These are phyloP conservation scores for Sula dactylatra DNA, from an alignment of 2,113 vertebrate species.

Conservation along the genomic window DNA sequence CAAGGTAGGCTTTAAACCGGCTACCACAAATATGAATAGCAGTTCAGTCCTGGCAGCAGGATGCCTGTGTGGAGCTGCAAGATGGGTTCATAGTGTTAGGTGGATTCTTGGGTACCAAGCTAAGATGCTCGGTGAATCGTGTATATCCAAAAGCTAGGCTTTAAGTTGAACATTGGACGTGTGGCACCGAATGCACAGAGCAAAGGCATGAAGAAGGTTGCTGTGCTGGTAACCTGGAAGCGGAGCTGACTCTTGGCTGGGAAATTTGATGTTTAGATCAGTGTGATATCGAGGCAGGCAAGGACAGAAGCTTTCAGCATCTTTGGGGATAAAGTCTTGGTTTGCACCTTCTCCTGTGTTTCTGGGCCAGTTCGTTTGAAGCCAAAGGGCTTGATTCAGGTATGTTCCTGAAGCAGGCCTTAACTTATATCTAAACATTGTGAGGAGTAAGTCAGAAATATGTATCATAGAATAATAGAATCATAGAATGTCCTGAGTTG, in stretches of 20 bases:
- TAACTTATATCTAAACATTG: background rate
- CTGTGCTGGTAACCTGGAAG: background rate
- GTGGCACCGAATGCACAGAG: background rate
- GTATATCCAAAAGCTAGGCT: background rate
- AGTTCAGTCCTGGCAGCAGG: background rate
- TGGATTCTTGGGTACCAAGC: background rate
- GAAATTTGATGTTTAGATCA: background rate
- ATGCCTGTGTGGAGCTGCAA: background rate
- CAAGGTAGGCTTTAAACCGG: background rate
- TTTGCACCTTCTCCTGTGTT: background rate
- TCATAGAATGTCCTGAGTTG: too few species aligned
- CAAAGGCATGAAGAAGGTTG: background rate
- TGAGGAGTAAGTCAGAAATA: background rate
- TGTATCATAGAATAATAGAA: background rate
- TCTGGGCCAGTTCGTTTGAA: background rate
- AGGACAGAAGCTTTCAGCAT: background rate
- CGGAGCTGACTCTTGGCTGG: background rate
- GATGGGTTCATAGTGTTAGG: background rate
- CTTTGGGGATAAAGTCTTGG: background rate
- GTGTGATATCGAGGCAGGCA: background rate
- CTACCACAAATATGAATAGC: background rate
- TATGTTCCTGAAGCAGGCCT: background rate
- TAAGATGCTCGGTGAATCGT: accelerated
- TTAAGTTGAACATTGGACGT: background rate
- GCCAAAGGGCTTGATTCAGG: background rate